A percentile compares a stretch with the other conserved stretches of the same genome.
These are phyloP conservation scores for Decapterus maruadsi DNA, from an alignment of 2,797 vertebrate species.

Conservation along the genomic window DNA sequence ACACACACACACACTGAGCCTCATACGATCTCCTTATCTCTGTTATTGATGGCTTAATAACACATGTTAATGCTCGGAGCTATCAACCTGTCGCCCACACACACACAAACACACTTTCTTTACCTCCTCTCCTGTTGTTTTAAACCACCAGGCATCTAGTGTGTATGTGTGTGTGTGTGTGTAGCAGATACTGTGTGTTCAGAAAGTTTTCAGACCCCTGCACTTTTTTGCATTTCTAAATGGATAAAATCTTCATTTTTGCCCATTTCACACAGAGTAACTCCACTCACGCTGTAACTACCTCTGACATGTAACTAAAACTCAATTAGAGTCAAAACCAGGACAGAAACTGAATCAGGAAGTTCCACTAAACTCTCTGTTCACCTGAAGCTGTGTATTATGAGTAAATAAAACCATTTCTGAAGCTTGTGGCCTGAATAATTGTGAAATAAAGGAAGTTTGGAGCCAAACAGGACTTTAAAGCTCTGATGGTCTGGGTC, in stretches of 20 bases:
- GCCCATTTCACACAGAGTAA: too few relatives aligned
- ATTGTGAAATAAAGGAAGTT: too few relatives aligned
- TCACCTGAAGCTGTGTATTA: too few relatives aligned
- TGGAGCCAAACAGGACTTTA: too few relatives aligned
- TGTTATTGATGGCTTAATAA: constrained; percentile 31
- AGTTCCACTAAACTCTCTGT: not conserved
- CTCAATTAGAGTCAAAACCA: not conserved
- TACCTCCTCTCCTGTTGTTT: not conserved
- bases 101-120: not conserved
- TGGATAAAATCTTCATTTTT: not conserved
- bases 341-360: not conserved
- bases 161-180: too few relatives aligned
- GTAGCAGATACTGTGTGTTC: not conserved
- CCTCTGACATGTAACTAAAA: not conserved
- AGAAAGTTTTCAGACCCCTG: too few relatives aligned
- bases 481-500: too few relatives aligned
- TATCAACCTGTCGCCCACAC: not conserved
- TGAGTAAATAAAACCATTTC: too few relatives aligned
- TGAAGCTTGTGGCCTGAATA: too few relatives aligned
- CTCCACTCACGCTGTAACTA: not conserved
- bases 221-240: not conserved
- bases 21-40: not conserved
- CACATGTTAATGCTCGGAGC: constrained; percentile 7
- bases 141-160: not conserved
- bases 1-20: not conserved